Base-by-base conservation (phyloP, 2,797 vertebrate species). In the Mormyrops boulengeri region DNA sequence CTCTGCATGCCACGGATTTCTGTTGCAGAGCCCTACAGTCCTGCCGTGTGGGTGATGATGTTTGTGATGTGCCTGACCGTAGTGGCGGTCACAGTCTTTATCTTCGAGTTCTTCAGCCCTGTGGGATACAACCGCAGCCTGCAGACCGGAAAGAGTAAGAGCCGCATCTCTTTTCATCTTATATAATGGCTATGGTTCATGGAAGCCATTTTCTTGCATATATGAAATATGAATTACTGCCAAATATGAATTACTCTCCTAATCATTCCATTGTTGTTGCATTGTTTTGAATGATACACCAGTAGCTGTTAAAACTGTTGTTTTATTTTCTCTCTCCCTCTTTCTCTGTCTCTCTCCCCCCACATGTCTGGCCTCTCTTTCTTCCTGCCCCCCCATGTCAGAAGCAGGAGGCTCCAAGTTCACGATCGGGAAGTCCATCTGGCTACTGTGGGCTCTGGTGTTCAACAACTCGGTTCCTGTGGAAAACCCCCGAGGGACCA, bases 31-130 rank as follows among this genome's bases (percentile, higher is more conserved):
- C 98, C 98, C 88, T 98, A 98, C 95, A 98, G 97, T 93, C 97
- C 97, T 0, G 98, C 98, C 0, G 97, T 99, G 92, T 99, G 97
- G 97, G 97, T 99, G 94, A 99, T 99, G 98, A 99, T 98, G 98
- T 99, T 99, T 77, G 98, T 99, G 91, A 98, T 98, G 97, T 99
- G 98, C 93, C 96, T 99, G 93, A 98, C 97, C 19, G 97, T 99
- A 92, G 98, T 98, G 26, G 98, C 98, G 1, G 97, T 99, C 94
- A 98, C 98, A 3, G 98, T 98, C 93, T 99, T 98, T 96, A 97
- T 99, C 95, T 99, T 99, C 0, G 98, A 99, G 96, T 99, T 98
- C 96, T 98, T 98, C 96, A 99, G 98, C 94, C 98, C 98, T 5
- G 97, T 98, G 60, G 98, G 98, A 93, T 98, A 98, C 94, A 98